Evolutionary conservation across 2,113 vertebrate species (phyloP), one percentile per base, ranked within the genome.

Genomic region (Sinocyclocheilus rhinocerous): DNA sequence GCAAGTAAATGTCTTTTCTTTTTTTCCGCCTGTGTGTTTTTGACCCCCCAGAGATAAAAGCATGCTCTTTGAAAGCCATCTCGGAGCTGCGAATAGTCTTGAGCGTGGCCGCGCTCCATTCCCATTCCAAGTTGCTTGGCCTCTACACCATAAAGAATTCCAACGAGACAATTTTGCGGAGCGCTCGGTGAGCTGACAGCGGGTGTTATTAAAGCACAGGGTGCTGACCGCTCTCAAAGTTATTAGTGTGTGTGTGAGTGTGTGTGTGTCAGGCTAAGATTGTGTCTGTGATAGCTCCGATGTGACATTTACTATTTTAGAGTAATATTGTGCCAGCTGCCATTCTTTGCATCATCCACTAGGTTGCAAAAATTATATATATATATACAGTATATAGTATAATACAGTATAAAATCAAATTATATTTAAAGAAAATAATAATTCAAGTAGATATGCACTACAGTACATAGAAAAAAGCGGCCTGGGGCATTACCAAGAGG

Each of bases 201-300:
- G 95, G 92, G 92, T 91, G 94, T 95, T 96, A 95, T 95, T 96
- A 94, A 95, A 95, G 95, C 90, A 84, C 94, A 92, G 93, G 95
- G 94, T 89, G 94, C 94, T 91, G 95, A 94, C 94, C 93, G 94
- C 94, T 95, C 87, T 86, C 92, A 77, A 94, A 92, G 94, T 96
- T 96, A 96, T 97, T 96, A 96, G 95, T 95, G 94, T 93, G 92
- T 72, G 65, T 87, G 75, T 82, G 72, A 42, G 0, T 39, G 76
- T 78, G 73, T 65, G 39, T 63, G 84, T 50, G 84, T 87, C 72
- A 87, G 45, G 61, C 91, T 92, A 94, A 96, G 95, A 96, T 96
- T 94, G 93, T 95, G 94, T 95, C 93, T 94, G 88, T 93, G 95
- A 95, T 96, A 96, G 95, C 92, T 86, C 81, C 87, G 93, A 93